phyloP scores from a whole-genome alignment of 2,113 vertebrate species.

The Phalacrocorax aristotelis region DNA sequence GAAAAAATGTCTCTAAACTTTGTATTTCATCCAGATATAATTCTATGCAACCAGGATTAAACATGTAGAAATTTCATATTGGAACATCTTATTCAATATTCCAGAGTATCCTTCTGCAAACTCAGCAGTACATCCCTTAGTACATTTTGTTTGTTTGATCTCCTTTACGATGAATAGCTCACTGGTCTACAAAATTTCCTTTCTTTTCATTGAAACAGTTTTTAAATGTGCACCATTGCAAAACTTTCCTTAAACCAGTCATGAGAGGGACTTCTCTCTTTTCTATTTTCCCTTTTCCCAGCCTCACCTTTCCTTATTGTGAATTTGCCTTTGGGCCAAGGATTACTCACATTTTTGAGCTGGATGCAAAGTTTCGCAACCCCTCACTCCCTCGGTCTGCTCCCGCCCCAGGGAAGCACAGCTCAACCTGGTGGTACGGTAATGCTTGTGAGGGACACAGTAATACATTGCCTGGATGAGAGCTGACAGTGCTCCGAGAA shows the following conservation, averaged over 20 bases:
- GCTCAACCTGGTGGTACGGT: not conserved
- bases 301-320: not conserved
- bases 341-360: not conserved
- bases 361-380: not conserved
- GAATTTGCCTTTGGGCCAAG: not conserved
- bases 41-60: not conserved
- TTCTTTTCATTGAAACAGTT: not conserved
- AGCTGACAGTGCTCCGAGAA: constrained; percentile 51
- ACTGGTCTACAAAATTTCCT: not conserved
- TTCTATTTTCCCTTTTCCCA: not conserved
- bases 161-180: not conserved
- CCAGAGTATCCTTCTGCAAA: not conserved
- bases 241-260: not conserved
- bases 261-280: not conserved
- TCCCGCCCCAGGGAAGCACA: not conserved
- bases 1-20: not conserved
- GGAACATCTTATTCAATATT: not conserved
- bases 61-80: not conserved
- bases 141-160: not conserved
- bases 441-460: not conserved
- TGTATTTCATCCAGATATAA: not conserved
- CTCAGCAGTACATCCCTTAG: not conserved
- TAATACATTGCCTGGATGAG: constrained; percentile 9
- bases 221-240: not conserved
- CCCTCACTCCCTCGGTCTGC: not conserved